Percentiles rank a stretch among this genome's conserved stretches.
These are phyloP conservation scores for Drosophila paracracens DNA, from an alignment of 2,888 invertebrate species.

Conservation along the genomic window DNA sequence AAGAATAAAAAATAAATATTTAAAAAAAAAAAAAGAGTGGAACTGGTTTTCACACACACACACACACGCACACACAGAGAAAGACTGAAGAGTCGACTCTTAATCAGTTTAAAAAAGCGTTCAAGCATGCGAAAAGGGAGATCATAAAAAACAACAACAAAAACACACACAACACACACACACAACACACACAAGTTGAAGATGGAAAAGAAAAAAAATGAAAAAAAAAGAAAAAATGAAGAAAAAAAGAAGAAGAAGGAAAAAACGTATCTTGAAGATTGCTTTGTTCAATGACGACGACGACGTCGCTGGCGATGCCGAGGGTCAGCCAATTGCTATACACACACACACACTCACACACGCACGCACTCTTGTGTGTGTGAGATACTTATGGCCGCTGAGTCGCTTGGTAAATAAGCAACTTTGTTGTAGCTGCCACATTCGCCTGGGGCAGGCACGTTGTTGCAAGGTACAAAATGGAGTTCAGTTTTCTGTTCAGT, in stretches of 20 bases:
- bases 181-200: slow-evolving; percentile 2
- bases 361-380: slow-evolving; percentile 11
- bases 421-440: slow-evolving; percentile 65
- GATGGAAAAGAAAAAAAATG: neutral
- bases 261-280: slow-evolving; percentile 70
- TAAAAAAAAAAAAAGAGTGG: slow-evolving; percentile 44
- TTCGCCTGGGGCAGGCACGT: slow-evolving; percentile 39
- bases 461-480: slow-evolving; percentile 78
- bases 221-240: slow-evolving; percentile 18
- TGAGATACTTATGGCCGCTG: slow-evolving; percentile 64
- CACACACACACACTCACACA: slow-evolving; percentile 20
- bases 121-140: slow-evolving; percentile 74
- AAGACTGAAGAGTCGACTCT: slow-evolving; percentile 76
- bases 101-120: slow-evolving; percentile 80
- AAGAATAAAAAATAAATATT: slow-evolving; percentile 27
- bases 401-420: slow-evolving; percentile 67
- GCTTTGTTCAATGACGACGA: slow-evolving; percentile 72
- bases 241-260: slow-evolving; percentile 14
- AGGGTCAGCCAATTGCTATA: slow-evolving; percentile 77
- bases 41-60: slow-evolving; percentile 67
- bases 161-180: slow-evolving; percentile 7
- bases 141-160: slow-evolving; percentile 58
- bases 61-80: slow-evolving; percentile 17
- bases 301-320: slow-evolving; percentile 56
- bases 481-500: slow-evolving; percentile 50